These are phyloP conservation scores for Lepilemur septentrionalis DNA, from an alignment of 2,797 vertebrate genomes.

Conservation along the genomic window DNA sequence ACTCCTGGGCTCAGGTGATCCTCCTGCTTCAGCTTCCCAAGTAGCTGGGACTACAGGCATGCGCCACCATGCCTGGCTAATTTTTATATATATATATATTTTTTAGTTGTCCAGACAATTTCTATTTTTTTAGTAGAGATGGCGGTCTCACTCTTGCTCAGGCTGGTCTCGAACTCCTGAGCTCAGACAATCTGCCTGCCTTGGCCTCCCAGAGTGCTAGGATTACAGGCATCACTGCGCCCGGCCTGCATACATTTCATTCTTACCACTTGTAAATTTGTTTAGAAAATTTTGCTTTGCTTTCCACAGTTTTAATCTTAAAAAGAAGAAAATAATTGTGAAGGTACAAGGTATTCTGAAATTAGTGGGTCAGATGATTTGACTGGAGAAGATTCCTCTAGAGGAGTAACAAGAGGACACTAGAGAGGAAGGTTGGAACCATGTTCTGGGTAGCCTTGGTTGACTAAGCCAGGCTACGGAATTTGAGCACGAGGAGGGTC, in stretches of 20 bases:
- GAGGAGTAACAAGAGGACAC: not conserved
- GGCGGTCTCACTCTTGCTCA: too few relatives aligned
- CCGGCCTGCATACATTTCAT: conserved; percentile 2
- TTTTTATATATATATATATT: too few relatives aligned
- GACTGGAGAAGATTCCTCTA: not conserved
- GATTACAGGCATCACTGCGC: too few relatives aligned
- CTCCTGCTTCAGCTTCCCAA: too few relatives aligned
- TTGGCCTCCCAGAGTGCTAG: too few relatives aligned
- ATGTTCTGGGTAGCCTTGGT: not conserved
- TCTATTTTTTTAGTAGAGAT: too few relatives aligned
- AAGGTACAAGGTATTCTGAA: not conserved
- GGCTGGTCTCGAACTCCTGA: too few relatives aligned
- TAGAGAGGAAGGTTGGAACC: not conserved
- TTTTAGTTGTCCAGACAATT: too few relatives aligned
- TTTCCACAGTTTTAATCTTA: conserved; percentile 36
- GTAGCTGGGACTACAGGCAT: too few relatives aligned
- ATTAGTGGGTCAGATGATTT: not conserved
- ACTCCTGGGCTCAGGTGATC: too few relatives aligned
- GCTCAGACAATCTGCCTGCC: too few relatives aligned
- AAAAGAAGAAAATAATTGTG: conserved; percentile 32
- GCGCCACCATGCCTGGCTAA: too few relatives aligned
- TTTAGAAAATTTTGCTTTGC: conserved; percentile 49
- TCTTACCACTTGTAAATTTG: not conserved
- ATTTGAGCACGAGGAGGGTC: not conserved
- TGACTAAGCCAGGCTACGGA: not conserved